Evolutionary conservation across 2,888 invertebrate species (phyloP).

Genomic region (Eupithecia exiguata): DNA sequence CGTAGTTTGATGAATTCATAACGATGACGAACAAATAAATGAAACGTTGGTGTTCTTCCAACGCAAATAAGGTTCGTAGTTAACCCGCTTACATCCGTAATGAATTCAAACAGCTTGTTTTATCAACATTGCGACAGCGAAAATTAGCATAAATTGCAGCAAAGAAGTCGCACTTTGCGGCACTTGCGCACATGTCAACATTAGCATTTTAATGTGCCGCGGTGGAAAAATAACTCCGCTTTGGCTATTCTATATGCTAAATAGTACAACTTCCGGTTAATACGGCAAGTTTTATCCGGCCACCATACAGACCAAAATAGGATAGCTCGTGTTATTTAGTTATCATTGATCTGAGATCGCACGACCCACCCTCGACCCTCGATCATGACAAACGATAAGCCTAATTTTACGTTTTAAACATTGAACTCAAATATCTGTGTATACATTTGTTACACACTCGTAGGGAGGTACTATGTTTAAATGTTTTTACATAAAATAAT

Average conservation of each 20-base stretch:
- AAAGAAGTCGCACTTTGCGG: slow-evolving; percentile 52
- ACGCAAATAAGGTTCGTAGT: too few relatives aligned
- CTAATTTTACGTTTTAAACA: background rate
- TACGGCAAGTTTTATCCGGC: slow-evolving; percentile 60
- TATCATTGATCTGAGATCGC: background rate
- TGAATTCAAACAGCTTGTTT: slow-evolving; percentile 14
- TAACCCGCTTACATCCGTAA: too few relatives aligned
- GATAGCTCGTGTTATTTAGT: background rate
- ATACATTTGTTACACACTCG: background rate
- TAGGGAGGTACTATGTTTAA: background rate
- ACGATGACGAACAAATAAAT: too few relatives aligned
- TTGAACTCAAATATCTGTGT: background rate
- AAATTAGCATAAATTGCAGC: slow-evolving; percentile 47
- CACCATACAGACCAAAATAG: slow-evolving; percentile 30
- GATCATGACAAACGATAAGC: background rate
- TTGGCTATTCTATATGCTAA: slow-evolving; percentile 68
- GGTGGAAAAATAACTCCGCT: slow-evolving; percentile 63
- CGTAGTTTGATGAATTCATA: too few relatives aligned
- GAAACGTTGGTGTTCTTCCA: too few relatives aligned
- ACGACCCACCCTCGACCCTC: background rate
- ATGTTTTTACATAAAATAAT: background rate
- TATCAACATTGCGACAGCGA: slow-evolving; percentile 16
- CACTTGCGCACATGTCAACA: slow-evolving; percentile 55
- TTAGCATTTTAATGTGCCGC: slow-evolving; percentile 69
- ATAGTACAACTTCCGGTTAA: slow-evolving; percentile 59